Base-by-base conservation (phyloP, 2,113 vertebrate genomes). In the Barnardius zonarius region DNA sequence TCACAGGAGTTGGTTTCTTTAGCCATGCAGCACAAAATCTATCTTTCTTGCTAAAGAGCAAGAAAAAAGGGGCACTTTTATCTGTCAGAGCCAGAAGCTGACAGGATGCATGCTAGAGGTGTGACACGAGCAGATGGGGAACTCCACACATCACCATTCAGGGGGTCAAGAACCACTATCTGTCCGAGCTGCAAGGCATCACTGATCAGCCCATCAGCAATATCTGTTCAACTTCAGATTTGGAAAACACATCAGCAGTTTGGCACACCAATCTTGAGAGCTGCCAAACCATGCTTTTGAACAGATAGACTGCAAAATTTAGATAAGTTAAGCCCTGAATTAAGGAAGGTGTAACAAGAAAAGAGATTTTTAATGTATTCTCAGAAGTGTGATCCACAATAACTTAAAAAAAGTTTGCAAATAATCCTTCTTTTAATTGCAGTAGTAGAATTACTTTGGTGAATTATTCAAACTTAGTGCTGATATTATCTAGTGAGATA, bases 401-500 rank as follows among this genome's bases (percentile, higher is more conserved):
- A 84, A 95, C 77, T 86, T 83, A 80, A 37, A 35, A 73, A 14
- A 83, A 9, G 1, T 86, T 95, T 85, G 49, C 69, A 96, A 94
- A 91, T 91, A 92, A 81, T 86, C 33, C 31, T 48, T 79, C 41
- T 79, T 93, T 84, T 82, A 95, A 96, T 69, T 92, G 76, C 76
- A 88, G 24, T 55, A 67, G 76, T 61, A 88, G 57, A 10, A 13
- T 62, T 68, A 73, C 31, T 72, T 91, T 7, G 10, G 79, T 75
- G 74, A 86, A 84, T 88, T 86, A 95, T 63, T 75, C 76, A 92
- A 69, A 73, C 84, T 80, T 72, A 66, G 44, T 61, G 43, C 52
- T 93, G 83, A 81, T 35, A 59, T 59, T 35, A 59, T 35, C 33
- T 59, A 59, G 57, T 54, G 57, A 72, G 70, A 95, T 77, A 79